Percentiles rank a stretch among this genome's conserved stretches.
phyloP scores from a whole-genome alignment of 2,113 vertebrate genomes.

The Xyrauchen texanus region DNA sequence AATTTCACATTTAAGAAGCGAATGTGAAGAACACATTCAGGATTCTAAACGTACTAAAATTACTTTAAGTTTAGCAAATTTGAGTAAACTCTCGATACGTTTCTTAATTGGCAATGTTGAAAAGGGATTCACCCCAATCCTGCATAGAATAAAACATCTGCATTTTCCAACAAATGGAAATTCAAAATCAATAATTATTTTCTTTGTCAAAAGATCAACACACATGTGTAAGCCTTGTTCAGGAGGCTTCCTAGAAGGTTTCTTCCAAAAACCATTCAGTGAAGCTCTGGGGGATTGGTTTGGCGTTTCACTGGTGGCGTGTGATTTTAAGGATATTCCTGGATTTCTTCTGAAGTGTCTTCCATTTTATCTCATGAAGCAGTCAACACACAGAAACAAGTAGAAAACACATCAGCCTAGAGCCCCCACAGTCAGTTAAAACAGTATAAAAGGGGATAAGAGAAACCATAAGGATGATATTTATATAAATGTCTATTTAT shows the following conservation, averaged over 20 bases:
- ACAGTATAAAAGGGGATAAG: conserved; percentile 29
- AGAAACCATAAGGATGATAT: neutral
- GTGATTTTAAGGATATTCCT: conserved; percentile 20
- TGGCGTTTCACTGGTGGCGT: neutral
- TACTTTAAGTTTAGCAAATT: neutral
- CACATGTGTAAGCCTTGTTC: conserved; percentile 2
- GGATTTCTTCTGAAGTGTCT: neutral
- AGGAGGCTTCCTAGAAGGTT: conserved; percentile 2
- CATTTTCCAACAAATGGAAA: no score
- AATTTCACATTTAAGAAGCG: neutral
- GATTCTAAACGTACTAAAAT: neutral
- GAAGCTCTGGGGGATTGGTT: conserved; percentile 11
- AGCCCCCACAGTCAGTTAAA: conserved; percentile 31
- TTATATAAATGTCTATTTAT: no score
- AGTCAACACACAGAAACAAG: conserved; percentile 7
- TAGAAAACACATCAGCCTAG: neutral
- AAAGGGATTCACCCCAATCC: no score
- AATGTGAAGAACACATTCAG: neutral
- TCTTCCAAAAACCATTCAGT: conserved; percentile 7
- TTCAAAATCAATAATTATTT: neutral
- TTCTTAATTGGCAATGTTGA: no score
- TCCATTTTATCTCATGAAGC: conserved; percentile 11
- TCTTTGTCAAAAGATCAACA: conserved; percentile 10
- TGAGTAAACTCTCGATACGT: neutral
- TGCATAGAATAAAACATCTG: no score